Conservation (phyloP, 2,113 vertebrate species). For the Ceratotherium simum region DNA sequence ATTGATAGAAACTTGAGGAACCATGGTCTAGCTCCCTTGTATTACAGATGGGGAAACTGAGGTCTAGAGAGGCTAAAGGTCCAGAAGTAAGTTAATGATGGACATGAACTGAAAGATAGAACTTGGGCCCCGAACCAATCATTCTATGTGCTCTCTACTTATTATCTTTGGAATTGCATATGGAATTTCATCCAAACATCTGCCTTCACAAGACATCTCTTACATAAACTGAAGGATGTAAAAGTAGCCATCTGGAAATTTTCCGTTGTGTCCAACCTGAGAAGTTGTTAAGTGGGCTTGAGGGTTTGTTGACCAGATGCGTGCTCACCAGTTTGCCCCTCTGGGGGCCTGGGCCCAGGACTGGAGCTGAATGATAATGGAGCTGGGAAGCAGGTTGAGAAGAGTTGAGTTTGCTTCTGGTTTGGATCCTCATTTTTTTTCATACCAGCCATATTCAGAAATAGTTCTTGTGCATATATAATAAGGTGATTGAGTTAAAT, state of each 20-base stretch:
- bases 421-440: slow-evolving; percentile 52
- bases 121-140: background rate
- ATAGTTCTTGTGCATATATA: slow-evolving; percentile 55
- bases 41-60: background rate
- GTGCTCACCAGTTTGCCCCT: too few species aligned
- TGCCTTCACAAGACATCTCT: background rate
- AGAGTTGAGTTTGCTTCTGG: background rate
- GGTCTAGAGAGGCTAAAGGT: background rate
- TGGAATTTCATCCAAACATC: background rate
- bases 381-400: background rate
- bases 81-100: background rate
- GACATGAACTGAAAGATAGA: background rate
- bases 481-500: slow-evolving; percentile 70
- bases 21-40: background rate
- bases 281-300: background rate
- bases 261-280: background rate
- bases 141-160: background rate
- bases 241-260: background rate
- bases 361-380: background rate
- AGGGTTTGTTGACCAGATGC: background rate
- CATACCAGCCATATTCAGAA: slow-evolving; percentile 36
- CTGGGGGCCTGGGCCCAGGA: background rate
- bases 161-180: background rate
- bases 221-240: background rate
- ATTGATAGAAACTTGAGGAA: background rate